Conservation (phyloP, 2,797 vertebrate species). For the Phalanger gymnotis region DNA sequence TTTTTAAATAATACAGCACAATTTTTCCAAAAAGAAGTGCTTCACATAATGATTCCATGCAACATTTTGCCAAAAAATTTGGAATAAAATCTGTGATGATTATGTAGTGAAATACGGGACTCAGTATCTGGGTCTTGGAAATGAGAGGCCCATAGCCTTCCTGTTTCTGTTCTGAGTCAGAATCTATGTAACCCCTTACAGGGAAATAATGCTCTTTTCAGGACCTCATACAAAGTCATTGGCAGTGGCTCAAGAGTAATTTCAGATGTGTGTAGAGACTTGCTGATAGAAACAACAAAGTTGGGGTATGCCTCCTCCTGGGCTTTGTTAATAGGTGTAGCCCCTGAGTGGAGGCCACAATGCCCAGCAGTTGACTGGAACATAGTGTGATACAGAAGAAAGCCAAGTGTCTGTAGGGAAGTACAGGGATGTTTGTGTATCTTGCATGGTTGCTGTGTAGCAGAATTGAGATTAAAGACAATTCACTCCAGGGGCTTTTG, state of each 20-base stretch:
- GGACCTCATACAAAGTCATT: constrained; percentile 41
- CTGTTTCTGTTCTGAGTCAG: not conserved
- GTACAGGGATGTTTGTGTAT: constrained; percentile 9
- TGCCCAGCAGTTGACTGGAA: constrained; percentile 50
- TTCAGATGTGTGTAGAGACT: constrained; percentile 21
- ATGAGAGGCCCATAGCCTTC: not conserved
- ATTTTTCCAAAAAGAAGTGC: no score
- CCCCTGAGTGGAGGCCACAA: constrained; percentile 38
- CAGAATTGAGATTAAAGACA: constrained; percentile 49
- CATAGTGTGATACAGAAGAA: constrained; percentile 61
- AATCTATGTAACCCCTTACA: not conserved
- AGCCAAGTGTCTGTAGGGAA: constrained; percentile 46
- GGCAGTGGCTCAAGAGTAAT: constrained; percentile 21
- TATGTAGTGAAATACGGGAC: not conserved
- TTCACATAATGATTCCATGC: no score
- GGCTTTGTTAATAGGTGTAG: constrained; percentile 48
- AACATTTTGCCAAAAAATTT: no score
- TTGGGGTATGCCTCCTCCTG: constrained; percentile 19
- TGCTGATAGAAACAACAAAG: constrained; percentile 56
- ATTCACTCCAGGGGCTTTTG: constrained; percentile 22
- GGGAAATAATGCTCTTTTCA: not conserved
- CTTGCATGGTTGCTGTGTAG: constrained; percentile 38
- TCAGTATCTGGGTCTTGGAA: constrained; percentile 9
- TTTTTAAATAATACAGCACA: no score
- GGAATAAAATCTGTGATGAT: no score